Conservation (phyloP, 1,140 invertebrate genomes). For the Trichoplusia ni region DNA sequence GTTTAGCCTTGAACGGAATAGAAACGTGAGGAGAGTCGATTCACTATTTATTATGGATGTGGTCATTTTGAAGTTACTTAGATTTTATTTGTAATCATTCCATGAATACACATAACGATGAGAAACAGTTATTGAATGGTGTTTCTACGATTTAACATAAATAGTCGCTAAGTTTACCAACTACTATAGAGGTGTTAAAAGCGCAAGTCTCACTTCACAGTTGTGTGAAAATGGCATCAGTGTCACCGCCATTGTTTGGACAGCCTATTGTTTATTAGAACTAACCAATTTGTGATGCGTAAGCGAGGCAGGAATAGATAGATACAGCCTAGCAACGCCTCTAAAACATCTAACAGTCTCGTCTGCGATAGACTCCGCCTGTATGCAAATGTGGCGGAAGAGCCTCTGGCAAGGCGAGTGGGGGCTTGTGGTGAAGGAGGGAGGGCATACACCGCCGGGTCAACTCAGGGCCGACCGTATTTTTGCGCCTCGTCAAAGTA, state of each 20-base stretch:
- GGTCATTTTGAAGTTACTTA: neutral
- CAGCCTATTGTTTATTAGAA: neutral
- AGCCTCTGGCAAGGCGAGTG: constrained; percentile 39
- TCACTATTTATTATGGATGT: too few relatives aligned
- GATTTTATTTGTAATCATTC: neutral
- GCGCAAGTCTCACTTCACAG: neutral
- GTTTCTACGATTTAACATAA: neutral
- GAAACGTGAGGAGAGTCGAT: neutral
- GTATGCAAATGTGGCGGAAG: constrained; percentile 67
- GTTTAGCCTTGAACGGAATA: neutral
- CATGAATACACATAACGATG: too few relatives aligned
- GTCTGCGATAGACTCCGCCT: constrained; percentile 62
- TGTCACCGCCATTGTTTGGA: neutral
- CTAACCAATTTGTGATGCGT: neutral
- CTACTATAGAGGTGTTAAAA: neutral
- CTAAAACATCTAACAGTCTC: constrained; percentile 61
- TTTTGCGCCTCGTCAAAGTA: constrained; percentile 77
- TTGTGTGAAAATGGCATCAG: neutral
- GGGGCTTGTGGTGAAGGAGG: constrained; percentile 13
- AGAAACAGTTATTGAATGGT: too few relatives aligned
- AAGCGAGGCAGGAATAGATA: constrained; percentile 31
- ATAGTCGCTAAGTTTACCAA: neutral
- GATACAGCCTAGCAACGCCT: constrained; percentile 45
- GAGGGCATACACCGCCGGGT: constrained; percentile 46
- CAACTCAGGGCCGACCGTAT: constrained; percentile 64